A percentile compares a stretch with the other conserved stretches of the same genome.
Conservation (phyloP, 2,797 vertebrate genomes). For the Centropyge bicolor region DNA sequence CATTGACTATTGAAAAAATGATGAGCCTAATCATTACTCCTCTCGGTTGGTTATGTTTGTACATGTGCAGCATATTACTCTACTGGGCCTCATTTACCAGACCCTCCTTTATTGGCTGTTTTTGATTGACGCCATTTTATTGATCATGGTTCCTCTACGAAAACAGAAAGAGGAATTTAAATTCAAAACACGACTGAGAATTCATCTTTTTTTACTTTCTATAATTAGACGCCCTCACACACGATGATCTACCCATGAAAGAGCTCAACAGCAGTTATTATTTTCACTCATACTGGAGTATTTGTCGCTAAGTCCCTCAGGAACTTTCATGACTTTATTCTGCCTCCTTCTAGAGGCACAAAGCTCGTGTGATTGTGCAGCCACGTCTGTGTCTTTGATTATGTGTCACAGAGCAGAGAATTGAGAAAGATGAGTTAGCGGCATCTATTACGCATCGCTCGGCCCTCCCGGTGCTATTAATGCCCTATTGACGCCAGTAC, state of each 20-base stretch:
- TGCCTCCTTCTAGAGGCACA: constrained; percentile 5
- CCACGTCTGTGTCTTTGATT: constrained; percentile 35
- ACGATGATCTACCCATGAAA: not conserved
- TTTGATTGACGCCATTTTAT: constrained; percentile 15
- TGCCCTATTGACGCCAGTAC: constrained; percentile 11
- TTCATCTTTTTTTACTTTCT: not conserved
- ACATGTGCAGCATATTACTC: not conserved
- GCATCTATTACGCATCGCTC: constrained; percentile 25
- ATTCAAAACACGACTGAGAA: constrained; percentile 6
- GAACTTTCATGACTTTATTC: constrained; percentile 18
- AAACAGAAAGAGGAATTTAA: constrained; percentile 7
- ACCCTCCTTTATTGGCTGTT: not conserved
- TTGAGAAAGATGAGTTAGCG: constrained; percentile 39
- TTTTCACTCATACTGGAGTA: not conserved
- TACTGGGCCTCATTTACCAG: not conserved
- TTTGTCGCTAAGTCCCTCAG: not conserved
- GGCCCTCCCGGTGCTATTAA: constrained; percentile 26
- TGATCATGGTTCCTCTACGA: not conserved
- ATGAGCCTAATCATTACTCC: not conserved
- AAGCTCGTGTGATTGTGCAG: constrained; percentile 8
- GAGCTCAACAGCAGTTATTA: not conserved
- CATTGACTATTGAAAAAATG: constrained; percentile 28
- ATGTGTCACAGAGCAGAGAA: constrained; percentile 16
- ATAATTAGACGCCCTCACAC: not conserved
- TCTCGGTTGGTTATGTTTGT: constrained; percentile 2